Evolutionary conservation across 2,888 invertebrate species (phyloP).

Genomic region (Meliscaeva auricollis): DNA sequence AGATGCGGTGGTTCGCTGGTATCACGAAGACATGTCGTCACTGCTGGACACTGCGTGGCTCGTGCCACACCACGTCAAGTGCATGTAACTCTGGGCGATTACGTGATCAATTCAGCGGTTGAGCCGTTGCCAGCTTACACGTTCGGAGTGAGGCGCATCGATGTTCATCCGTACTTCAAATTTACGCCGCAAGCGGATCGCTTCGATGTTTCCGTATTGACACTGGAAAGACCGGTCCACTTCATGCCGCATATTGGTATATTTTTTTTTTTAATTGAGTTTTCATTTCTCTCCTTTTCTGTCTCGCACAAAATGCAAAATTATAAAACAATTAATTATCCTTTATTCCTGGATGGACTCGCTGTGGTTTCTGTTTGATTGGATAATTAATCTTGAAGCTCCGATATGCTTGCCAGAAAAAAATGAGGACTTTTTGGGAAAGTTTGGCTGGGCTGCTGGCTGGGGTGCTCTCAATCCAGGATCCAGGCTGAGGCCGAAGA

Average conservation of each 20-base stretch:
- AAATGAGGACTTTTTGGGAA: slow-evolving; percentile 94
- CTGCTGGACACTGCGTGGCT: slow-evolving; percentile 97
- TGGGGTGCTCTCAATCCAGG: slow-evolving; percentile 96
- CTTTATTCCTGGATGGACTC: slow-evolving; percentile 26
- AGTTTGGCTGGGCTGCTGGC: slow-evolving; percentile 96
- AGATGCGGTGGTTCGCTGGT: slow-evolving; percentile 97
- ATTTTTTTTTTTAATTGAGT: slow-evolving; percentile 76
- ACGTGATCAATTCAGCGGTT: slow-evolving; percentile 96
- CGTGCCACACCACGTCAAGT: slow-evolving; percentile 95
- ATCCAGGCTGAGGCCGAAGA: slow-evolving; percentile 94
- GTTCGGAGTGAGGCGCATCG: slow-evolving; percentile 95
- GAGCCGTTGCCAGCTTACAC: slow-evolving; percentile 96
- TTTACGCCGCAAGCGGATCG: slow-evolving; percentile 97
- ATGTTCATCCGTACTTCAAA: slow-evolving; percentile 95
- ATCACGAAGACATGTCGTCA: slow-evolving; percentile 95
- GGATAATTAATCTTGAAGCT: slow-evolving; percentile 83
- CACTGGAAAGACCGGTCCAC: slow-evolving; percentile 94
- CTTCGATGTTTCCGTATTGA: slow-evolving; percentile 95
- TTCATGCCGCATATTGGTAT: slow-evolving; percentile 93
- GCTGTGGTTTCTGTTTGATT: slow-evolving; percentile 8
- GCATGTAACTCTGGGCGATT: slow-evolving; percentile 93
- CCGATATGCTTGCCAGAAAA: slow-evolving; percentile 96
- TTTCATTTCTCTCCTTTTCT: slow-evolving; percentile 35
- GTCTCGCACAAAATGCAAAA: not conserved
- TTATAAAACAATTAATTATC: slow-evolving; percentile 40